A percentile compares a stretch with the other conserved stretches of the same genome.
These are phyloP conservation scores for Mormoops blainvillei DNA, from an alignment of 2,113 vertebrate species.

Conservation along the genomic window DNA sequence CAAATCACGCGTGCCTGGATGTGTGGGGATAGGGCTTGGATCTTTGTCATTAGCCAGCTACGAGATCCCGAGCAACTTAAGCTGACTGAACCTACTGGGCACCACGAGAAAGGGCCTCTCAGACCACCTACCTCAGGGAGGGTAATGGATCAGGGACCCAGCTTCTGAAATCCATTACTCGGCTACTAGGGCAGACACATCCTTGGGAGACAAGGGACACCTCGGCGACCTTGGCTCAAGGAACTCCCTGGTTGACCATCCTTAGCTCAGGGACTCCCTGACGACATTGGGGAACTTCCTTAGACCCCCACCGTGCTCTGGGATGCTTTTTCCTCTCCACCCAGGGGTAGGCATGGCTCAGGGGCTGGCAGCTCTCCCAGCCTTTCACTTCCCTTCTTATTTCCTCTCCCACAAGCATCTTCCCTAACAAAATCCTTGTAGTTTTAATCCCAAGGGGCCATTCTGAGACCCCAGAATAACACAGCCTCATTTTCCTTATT, in stretches of 20 bases:
- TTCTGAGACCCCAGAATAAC: not conserved
- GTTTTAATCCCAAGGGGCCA: not conserved
- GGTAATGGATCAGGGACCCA: not conserved
- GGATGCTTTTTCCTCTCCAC: not conserved
- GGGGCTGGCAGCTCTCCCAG: not conserved
- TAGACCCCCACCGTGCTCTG: not conserved
- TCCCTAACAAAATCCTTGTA: not conserved
- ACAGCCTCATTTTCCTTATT: not conserved
- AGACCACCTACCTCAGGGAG: not conserved
- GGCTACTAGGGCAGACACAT: not conserved
- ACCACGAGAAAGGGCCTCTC: not conserved
- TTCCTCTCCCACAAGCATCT: not conserved
- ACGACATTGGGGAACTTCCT: not conserved
- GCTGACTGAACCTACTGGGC: not conserved
- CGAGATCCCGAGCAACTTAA: not conserved
- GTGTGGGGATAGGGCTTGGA: not conserved
- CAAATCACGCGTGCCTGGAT: not conserved
- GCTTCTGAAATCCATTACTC: not conserved
- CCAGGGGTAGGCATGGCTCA: not conserved
- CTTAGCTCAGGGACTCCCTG: not conserved
- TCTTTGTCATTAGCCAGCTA: not conserved
- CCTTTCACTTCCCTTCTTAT: not conserved
- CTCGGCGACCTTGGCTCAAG: not conserved
- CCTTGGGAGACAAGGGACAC: not conserved
- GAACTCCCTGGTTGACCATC: not conserved